phyloP scores from a whole-genome alignment of 2,797 vertebrate species.

The Phataginus tricuspis region DNA sequence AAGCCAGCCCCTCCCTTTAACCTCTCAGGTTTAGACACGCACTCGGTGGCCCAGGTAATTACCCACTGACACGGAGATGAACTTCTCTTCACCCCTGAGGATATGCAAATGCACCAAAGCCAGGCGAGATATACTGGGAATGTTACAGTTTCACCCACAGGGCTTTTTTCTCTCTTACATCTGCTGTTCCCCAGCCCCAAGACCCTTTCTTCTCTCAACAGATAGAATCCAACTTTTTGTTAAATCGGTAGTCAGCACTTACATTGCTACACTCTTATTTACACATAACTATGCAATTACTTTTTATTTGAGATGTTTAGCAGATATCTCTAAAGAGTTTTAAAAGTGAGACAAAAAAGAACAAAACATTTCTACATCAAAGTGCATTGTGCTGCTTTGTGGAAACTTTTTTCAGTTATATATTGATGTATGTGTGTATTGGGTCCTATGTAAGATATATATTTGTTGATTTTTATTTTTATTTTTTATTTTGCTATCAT shows the following conservation, averaged over 20 bases:
- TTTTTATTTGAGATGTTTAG: neutral
- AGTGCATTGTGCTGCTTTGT: neutral
- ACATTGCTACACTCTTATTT: neutral
- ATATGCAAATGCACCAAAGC: no score
- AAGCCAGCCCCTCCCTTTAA: no score
- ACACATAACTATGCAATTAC: neutral
- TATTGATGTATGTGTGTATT: neutral
- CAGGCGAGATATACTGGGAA: no score
- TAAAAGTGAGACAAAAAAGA: neutral
- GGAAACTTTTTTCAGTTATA: neutral
- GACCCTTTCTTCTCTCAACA: neutral
- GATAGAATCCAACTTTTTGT: neutral
- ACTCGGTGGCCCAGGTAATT: no score
- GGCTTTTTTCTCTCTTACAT: neutral
- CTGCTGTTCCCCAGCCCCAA: no score
- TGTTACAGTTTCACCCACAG: no score
- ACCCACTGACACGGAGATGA: no score
- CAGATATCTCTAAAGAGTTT: neutral
- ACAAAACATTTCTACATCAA: neutral
- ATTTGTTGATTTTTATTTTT: neutral
- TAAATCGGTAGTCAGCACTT: neutral
- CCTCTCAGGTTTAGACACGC: no score
- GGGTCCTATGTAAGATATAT: neutral
- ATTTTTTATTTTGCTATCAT: no score
- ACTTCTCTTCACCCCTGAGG: no score